These are phyloP conservation scores for Polypedilum vanderplanki DNA, from an alignment of 1,140 invertebrate genomes.

Conservation along the genomic window DNA sequence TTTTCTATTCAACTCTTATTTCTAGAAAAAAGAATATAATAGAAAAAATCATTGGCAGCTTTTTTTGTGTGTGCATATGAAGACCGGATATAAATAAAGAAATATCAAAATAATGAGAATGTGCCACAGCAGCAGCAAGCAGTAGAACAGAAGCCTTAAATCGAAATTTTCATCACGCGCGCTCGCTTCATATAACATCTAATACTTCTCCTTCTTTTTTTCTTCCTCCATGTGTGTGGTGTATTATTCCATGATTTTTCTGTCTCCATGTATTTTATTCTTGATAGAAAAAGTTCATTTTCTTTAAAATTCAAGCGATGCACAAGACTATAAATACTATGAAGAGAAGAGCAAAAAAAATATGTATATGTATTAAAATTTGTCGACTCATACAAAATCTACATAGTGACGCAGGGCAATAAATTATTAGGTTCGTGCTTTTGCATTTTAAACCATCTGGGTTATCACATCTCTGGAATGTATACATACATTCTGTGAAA, in stretches of 20 bases:
- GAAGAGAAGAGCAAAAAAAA: not conserved
- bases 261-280: not conserved
- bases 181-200: constrained; percentile 1
- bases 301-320: constrained; percentile 18
- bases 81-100: constrained; percentile 2
- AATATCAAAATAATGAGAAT: constrained; percentile 20
- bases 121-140: not conserved
- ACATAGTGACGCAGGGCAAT: not conserved
- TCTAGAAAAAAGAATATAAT: no score
- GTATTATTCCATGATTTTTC: not conserved
- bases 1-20: no score
- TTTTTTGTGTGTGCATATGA: not conserved
- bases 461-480: not conserved
- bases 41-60: no score
- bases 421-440: constrained; percentile 13
- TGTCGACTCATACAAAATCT: constrained; percentile 17
- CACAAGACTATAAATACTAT: not conserved
- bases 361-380: not conserved
- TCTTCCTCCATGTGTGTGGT: not conserved
- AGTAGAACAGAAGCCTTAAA: not conserved
- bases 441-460: constrained; percentile 12
- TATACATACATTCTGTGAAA: not conserved
- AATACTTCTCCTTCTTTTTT: not conserved
- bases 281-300: constrained; percentile 19
- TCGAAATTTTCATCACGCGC: constrained; percentile 16